phyloP scores from a whole-genome alignment of 2,797 vertebrate species.

The Darevskia nairensis region DNA sequence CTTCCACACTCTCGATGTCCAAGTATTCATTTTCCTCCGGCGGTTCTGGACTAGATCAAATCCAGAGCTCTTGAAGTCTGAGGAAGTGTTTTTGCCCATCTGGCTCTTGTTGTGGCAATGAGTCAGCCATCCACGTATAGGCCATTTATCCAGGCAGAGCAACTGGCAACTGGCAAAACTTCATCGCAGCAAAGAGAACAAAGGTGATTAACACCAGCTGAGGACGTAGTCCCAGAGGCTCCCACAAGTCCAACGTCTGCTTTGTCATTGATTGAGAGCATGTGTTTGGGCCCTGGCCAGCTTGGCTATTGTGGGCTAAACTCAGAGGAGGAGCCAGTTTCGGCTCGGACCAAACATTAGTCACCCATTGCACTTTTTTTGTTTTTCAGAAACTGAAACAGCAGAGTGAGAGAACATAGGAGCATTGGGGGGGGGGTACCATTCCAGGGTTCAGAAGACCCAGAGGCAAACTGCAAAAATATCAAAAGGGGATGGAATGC shows the following conservation, averaged over 20 bases:
- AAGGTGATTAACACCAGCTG: not conserved
- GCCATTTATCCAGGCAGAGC: not conserved
- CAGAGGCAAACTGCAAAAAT: not conserved
- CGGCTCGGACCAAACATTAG: not conserved
- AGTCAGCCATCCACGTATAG: not conserved
- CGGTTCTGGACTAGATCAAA: not conserved
- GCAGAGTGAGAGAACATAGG: not conserved
- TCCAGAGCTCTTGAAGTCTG: not conserved
- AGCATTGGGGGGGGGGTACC: not conserved
- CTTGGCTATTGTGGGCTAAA: not conserved
- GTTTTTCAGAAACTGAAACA: not conserved
- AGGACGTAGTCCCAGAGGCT: not conserved
- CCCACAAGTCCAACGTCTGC: not conserved
- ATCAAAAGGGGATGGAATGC: conserved; percentile 22
- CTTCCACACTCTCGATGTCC: not conserved
- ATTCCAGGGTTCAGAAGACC: not conserved
- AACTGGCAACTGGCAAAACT: not conserved
- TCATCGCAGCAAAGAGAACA: not conserved
- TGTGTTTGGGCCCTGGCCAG: not conserved
- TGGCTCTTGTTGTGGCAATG: conserved; percentile 9
- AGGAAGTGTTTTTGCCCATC: conserved; percentile 9
- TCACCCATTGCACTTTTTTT: not conserved
- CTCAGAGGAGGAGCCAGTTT: not conserved
- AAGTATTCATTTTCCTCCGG: not conserved
- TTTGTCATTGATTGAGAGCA: not conserved